Evolutionary conservation across 2,113 vertebrate genomes (phyloP).

Genomic region (Pomatostomus ruficeps): DNA sequence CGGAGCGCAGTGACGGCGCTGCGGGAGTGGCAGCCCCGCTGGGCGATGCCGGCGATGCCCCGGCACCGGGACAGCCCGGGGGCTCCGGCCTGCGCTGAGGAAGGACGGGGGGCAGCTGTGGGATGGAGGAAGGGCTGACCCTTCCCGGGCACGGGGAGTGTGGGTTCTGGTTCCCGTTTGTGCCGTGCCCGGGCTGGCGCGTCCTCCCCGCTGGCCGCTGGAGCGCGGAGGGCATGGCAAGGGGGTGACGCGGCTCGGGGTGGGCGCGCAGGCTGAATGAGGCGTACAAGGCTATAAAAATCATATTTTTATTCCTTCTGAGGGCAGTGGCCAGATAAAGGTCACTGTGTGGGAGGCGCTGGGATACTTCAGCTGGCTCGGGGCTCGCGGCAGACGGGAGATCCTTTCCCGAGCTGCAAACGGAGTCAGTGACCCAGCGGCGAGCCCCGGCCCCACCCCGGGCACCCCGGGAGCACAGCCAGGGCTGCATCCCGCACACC

Average conservation of each 20-base stretch:
- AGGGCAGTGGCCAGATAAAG: background rate
- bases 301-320: background rate
- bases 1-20: rapidly evolving
- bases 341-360: background rate
- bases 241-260: background rate
- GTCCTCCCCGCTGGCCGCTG: background rate
- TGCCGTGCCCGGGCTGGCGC: background rate
- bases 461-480: background rate
- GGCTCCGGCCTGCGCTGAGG: background rate
- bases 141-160: background rate
- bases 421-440: background rate
- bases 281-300: background rate
- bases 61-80: background rate
- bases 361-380: background rate
- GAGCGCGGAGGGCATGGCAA: rapidly evolving
- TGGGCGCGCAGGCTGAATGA: background rate
- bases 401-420: background rate
- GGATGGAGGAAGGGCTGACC: background rate
- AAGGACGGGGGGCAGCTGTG: background rate
- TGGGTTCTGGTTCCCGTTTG: background rate
- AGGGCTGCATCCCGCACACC: background rate
- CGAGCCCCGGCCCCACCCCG: background rate
- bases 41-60: background rate
- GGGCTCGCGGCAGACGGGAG: background rate
- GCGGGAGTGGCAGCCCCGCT: background rate